Base-by-base conservation (phyloP, 2,113 vertebrate genomes). In the Xiphophorus hellerii region DNA sequence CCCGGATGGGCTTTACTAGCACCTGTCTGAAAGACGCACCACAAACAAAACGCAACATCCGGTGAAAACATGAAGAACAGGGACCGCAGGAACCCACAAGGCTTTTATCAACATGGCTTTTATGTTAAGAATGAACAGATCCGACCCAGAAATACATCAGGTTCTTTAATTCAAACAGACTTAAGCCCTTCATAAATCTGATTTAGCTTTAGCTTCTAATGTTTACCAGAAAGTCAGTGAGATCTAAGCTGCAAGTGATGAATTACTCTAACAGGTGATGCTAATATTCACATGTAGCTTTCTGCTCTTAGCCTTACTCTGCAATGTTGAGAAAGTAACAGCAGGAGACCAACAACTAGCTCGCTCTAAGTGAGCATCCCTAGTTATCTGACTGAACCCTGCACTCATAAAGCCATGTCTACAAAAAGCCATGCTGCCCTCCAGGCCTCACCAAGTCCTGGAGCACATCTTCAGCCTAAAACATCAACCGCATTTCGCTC, bases 91-190 rank as follows among this genome's bases (percentile, higher is more conserved):
- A n/a, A 70, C 68, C n/a, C 30, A n/a, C 1, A 35, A 30, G 62
- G 62, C 76, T 78, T 79, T 75, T 6, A 63, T 68, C 15, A 79
- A 68, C 63, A 84, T 64, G 44, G 33, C 76, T 75, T 71, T 31
- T 1, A 54, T 33, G 17, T 48, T 29, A 5, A 44, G 22, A 28
- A 44, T 20, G n/a, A 68, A 67, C 22, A 68, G 27, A 27, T 29
- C 39, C 27, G 15, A 68, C 6, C 20, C 10, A 42, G 25, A 66
- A 42, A 3, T n/a, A 14, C 25, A 27, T 33, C 29, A 4, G 29
- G 29, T 20, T 31, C 4, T 63, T 63, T 63, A 20, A 15, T 20
- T 48, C 20, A 15, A 20, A 63, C 29, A 27, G 62, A 63, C 20
- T 17, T 31, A 31, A 63, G 30, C 2, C 1, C 5, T 29, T 14